These are phyloP conservation scores for Anguilla pacifica DNA, from an alignment of 2,797 vertebrate genomes.

Conservation along the genomic window DNA sequence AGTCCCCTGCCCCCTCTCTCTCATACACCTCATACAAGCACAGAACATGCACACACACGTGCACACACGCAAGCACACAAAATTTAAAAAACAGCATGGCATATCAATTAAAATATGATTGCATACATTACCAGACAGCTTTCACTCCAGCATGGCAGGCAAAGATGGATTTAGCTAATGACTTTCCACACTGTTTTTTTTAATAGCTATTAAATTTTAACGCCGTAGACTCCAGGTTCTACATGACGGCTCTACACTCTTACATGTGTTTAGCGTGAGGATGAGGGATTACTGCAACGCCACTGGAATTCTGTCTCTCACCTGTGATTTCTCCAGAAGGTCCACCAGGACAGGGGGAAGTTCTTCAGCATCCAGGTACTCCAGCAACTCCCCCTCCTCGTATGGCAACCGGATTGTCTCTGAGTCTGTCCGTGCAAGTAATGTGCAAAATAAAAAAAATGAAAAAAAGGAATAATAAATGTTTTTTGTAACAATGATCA, in stretches of 20 bases:
- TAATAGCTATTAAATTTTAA: background rate
- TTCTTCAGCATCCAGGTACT: conserved; percentile 97
- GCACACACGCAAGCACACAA: background rate
- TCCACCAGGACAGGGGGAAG: conserved; percentile 96
- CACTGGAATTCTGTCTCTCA: conserved; percentile 46
- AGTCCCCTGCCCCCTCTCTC: background rate
- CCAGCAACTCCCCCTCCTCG: conserved; percentile 94
- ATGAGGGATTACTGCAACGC: background rate
- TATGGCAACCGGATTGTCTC: conserved; percentile 98
- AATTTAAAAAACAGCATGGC: background rate
- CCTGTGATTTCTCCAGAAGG: conserved; percentile 98
- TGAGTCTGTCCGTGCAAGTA: conserved; percentile 77
- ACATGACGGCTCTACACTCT: background rate
- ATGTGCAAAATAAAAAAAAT: background rate
- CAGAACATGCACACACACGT: background rate
- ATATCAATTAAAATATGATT: background rate
- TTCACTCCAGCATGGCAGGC: background rate
- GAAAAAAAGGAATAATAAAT: background rate
- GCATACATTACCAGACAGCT: background rate
- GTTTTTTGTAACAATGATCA: background rate
- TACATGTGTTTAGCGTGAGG: background rate
- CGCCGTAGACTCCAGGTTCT: background rate
- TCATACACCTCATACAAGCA: too few relatives aligned
- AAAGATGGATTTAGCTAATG: background rate
- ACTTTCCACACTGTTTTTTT: background rate